These are phyloP conservation scores for Prionailurus bengalensis DNA, from an alignment of 2,113 vertebrate genomes.

Conservation along the genomic window DNA sequence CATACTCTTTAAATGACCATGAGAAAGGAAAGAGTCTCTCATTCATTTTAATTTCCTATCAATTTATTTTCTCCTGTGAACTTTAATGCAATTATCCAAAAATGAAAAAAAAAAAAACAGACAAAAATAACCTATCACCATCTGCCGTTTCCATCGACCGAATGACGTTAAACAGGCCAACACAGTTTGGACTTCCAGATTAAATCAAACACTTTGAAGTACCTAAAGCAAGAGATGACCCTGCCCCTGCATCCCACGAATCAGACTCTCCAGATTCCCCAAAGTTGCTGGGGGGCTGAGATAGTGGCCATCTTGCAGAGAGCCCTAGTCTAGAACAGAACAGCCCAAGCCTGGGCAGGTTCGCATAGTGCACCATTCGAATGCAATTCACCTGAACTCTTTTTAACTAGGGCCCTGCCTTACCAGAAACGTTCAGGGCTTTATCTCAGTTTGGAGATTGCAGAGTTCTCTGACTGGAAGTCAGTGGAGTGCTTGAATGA, in stretches of 20 bases:
- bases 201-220: not conserved
- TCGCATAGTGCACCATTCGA: not conserved
- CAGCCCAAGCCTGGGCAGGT: not conserved
- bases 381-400: not conserved
- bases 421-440: not conserved
- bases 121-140: not conserved
- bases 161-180: not conserved
- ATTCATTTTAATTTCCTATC: not conserved
- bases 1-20: not conserved
- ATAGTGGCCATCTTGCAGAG: not conserved
- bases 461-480: not conserved
- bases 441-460: not conserved
- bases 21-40: not conserved
- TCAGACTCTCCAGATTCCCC: not conserved
- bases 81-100: not conserved
- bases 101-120: not conserved
- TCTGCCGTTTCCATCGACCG: not conserved
- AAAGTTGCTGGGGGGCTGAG: not conserved
- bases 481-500: not conserved
- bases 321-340: not conserved
- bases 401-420: not conserved
- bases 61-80: not conserved
- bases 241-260: not conserved
- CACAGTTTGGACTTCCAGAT: not conserved
- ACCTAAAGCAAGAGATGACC: not conserved